A percentile compares a stretch with the other conserved stretches of the same genome.
Conservation (phyloP, 1,140 invertebrate genomes). For the Bombus waltoni region DNA sequence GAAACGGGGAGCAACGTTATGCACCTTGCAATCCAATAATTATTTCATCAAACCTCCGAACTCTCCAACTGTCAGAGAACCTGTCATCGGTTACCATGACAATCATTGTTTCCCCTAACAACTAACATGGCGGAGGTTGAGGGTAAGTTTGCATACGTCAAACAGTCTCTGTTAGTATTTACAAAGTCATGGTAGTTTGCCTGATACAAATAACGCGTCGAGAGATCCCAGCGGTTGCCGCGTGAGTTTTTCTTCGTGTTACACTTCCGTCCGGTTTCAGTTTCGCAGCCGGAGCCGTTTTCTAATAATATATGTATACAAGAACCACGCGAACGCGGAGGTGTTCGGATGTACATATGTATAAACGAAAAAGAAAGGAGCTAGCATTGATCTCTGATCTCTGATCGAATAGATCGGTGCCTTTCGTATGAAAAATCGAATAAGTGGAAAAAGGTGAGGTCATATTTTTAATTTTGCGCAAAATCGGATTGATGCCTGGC, state of each 20-base stretch:
- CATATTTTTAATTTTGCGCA: neutral
- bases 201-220: constrained; percentile 35
- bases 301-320: constrained; percentile 61
- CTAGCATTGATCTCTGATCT: constrained; percentile 10
- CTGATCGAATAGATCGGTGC: neutral
- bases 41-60: constrained; percentile 7
- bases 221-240: constrained; percentile 34
- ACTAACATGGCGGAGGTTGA: constrained; percentile 76
- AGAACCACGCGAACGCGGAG: constrained; percentile 34
- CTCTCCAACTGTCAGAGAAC: neutral
- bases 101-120: constrained; percentile 70
- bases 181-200: constrained; percentile 3
- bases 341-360: neutral
- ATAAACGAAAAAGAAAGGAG: constrained; percentile 62
- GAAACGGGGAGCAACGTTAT: neutral
- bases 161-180: constrained; percentile 46
- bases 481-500: neutral
- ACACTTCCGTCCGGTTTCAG: constrained; percentile 41
- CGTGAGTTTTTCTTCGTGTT: constrained; percentile 19
- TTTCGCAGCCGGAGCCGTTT: constrained; percentile 43
- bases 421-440: neutral
- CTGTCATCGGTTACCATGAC: constrained; percentile 61
- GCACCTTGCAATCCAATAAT: neutral
- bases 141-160: constrained; percentile 74
- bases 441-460: constrained; percentile 24